These are phyloP conservation scores for Yoshiicerus persimilis DNA, from an alignment of 1,140 invertebrate genomes.

Conservation along the genomic window DNA sequence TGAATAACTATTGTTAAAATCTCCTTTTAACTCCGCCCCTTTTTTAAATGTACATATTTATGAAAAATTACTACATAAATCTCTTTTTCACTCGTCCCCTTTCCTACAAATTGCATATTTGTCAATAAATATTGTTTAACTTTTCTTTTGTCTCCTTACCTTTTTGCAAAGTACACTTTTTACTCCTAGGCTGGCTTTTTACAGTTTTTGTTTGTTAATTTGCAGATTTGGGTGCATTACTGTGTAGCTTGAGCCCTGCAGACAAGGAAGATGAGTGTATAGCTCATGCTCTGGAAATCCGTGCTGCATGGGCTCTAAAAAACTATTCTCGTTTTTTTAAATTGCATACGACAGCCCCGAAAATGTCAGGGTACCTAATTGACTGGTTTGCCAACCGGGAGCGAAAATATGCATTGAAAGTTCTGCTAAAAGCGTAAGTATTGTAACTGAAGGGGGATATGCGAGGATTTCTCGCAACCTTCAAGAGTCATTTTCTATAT, in stretches of 20 bases:
- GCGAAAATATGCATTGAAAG: slow-evolving; percentile 83
- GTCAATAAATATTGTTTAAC: slow-evolving; percentile 35
- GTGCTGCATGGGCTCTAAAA: slow-evolving; percentile 84
- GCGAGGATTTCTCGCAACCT: not conserved
- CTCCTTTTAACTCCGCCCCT: too few relatives aligned
- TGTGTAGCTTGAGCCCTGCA: slow-evolving; percentile 73
- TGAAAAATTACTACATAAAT: too few relatives aligned
- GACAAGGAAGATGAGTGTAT: slow-evolving; percentile 84
- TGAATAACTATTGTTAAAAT: too few relatives aligned
- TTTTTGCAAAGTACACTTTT: too few relatives aligned
- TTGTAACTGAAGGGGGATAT: not conserved
- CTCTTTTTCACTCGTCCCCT: too few relatives aligned
- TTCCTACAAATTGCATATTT: slow-evolving; percentile 47
- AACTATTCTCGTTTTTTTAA: slow-evolving; percentile 92
- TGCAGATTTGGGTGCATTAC: slow-evolving; percentile 87
- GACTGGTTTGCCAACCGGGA: slow-evolving; percentile 96
- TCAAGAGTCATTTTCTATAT: not conserved
- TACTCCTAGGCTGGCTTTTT: not conserved
- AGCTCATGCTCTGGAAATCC: slow-evolving; percentile 79
- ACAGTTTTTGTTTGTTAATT: slow-evolving; percentile 47
- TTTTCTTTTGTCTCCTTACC: too few relatives aligned
- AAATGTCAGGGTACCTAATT: slow-evolving; percentile 94
- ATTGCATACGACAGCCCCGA: slow-evolving; percentile 80
- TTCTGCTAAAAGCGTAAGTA: slow-evolving; percentile 95
- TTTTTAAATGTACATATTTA: too few relatives aligned